Evolutionary conservation across 2,113 vertebrate genomes (phyloP).

Genomic region (Cyanistes caeruleus): DNA sequence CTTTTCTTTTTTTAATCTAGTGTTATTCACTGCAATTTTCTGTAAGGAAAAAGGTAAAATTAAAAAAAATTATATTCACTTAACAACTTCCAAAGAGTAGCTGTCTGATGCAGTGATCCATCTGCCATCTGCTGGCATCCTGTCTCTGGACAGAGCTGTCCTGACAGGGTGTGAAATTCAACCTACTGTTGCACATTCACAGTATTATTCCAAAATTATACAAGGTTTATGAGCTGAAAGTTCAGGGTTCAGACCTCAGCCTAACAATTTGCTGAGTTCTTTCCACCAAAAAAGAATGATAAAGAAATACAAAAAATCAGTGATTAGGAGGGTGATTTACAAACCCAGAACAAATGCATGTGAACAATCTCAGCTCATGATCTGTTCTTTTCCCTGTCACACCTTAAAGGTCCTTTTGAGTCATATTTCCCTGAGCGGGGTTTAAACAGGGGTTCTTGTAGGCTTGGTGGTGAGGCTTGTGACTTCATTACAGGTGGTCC

Average conservation of each 20-base stretch:
- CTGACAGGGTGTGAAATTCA: background rate
- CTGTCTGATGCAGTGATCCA: background rate
- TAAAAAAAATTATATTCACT: background rate
- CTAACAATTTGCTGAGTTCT: background rate
- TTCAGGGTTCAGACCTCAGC: background rate
- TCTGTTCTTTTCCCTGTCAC: background rate
- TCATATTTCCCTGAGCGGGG: background rate
- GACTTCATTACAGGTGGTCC: background rate
- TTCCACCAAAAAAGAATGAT: background rate
- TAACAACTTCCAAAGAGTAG: background rate
- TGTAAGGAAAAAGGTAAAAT: background rate
- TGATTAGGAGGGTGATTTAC: background rate
- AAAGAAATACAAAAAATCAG: background rate
- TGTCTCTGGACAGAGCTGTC: background rate
- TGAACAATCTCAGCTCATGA: background rate
- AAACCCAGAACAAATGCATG: background rate
- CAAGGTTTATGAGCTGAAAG: background rate
- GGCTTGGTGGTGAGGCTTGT: background rate
- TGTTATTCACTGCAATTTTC: background rate
- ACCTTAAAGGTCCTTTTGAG: background rate
- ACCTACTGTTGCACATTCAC: background rate
- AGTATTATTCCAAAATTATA: background rate
- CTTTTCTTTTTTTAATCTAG: background rate
- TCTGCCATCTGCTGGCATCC: conserved; percentile 5
- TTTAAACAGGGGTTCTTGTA: background rate